Base-by-base conservation (phyloP, 2,113 vertebrate genomes). In the Psettodes erumei region DNA sequence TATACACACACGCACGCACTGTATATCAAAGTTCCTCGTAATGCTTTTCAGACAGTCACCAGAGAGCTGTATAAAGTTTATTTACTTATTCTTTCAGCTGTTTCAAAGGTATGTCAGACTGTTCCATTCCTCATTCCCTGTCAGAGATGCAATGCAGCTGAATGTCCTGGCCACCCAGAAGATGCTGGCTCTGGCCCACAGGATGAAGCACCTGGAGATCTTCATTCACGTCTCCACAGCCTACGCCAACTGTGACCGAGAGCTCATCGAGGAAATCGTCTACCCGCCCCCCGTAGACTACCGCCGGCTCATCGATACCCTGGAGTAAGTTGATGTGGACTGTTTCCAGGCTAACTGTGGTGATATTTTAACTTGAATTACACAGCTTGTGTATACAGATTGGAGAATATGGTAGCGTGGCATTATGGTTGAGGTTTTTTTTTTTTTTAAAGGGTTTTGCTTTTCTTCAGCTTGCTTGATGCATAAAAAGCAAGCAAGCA, bases 181-280 rank as follows among this genome's bases (percentile, higher is more conserved):
- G 88, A 95, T 99, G 85, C 73, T 99, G 69, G 84, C 92, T 2
- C 89, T 99, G 84, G 98, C 96, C 33, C 96, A 94, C 76, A 92
- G 51, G 47, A 98, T 99, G 94, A 96, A 96, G 88, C 93, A 96
- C 54, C 93, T 99, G 82, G 96, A 99, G 87, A 92, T 99, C 56
- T 99, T 98, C 84, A 87, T 96, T 82, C 97, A 99, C 6, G 83
- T 99, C 67, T 99, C 97, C n/a, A 99, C 98, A 1, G 98, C 98
- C 10, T 99, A 96, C 25, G 97, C 98, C n/a, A 96, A 99, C 71
- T 99, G 98, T 84, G 96, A 99, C 91, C 92, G 93, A 11, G 94
- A 97, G 77, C 94, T 97, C 74, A 99, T 99, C 25, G 98, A 97
- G 64, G 98, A 99, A 88, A 59, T 96, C 0, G 89, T 99, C 38